Evolutionary conservation across 2,888 invertebrate genomes (phyloP), one percentile per base, ranked within the genome.

Genomic region (Scaptomyza flava): DNA sequence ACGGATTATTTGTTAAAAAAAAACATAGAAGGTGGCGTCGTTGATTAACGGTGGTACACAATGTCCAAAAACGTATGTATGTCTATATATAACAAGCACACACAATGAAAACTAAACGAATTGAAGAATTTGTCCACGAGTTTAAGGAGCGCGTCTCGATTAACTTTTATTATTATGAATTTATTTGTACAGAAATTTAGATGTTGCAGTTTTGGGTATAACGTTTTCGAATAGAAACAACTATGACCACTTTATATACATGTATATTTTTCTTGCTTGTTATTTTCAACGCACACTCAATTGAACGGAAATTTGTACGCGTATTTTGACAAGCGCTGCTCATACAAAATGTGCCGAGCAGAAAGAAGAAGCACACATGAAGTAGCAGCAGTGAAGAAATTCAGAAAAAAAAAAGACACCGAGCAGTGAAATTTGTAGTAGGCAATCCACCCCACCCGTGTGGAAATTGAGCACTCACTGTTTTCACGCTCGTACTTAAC

Each of bases 301-400:
- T 67, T 60, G 54, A 80, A 59, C 67, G 78, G 65, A 84, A 81
- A 81, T 71, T 68, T 80, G 84, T 81, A 84, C 78, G 84, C 84
- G 81, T 87, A 81, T 81, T 81, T 87, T 87, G 75, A 87, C 81
- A 87, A 84, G 79, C 85, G 79, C 81, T 50, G 50, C 85, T 84
- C 85, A 81, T 81, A 87, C 79, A 87, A 87, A 81, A 81, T 81
- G 81, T 81, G 81, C 87, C 87, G 85, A 81, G 87, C 87, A 64
- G 72, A 6, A 84, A 81, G 87, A 81, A 81, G 81, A 81, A 87
- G 81, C 65, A 82, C 59, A 60, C 62, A 50, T 57, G 52, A 71
- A 62, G 68, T 31, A 63, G 70, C 47, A 71, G 61, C 74, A 74
- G 75, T 75, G 43, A 79, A 77, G 75, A 79, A 76, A 79, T 76